A percentile compares a stretch with the other conserved stretches of the same genome.
phyloP scores from a whole-genome alignment of 2,113 vertebrate genomes.

The Brachirus orientalis region DNA sequence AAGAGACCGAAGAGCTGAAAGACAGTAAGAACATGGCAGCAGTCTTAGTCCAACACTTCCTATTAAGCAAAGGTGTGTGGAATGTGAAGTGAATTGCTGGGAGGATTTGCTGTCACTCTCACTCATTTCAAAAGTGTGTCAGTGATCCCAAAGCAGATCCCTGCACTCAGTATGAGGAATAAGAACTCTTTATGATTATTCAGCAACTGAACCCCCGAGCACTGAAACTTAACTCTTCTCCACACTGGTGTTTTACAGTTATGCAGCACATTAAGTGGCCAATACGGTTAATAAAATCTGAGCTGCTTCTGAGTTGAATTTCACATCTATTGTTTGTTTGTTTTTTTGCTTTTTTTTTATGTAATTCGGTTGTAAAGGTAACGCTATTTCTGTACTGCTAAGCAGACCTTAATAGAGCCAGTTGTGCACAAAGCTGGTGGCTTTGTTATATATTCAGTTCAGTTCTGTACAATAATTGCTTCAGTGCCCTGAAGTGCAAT shows the following conservation, averaged over 20 bases:
- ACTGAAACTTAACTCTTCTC: neutral
- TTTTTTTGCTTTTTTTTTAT: constrained; percentile 18
- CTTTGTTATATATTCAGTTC: neutral
- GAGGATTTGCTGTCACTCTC: constrained; percentile 66
- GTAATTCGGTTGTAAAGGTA: constrained; percentile 41
- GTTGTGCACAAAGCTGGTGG: neutral
- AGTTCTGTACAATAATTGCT: too few species aligned
- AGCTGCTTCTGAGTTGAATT: constrained; percentile 13
- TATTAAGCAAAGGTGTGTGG: constrained; percentile 53
- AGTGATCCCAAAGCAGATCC: constrained; percentile 48
- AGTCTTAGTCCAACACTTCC: constrained; percentile 51
- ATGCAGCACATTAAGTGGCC: constrained; percentile 8
- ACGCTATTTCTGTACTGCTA: constrained; percentile 23
- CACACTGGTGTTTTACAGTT: neutral
- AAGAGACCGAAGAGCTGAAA: constrained; percentile 23
- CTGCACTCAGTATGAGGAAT: constrained; percentile 30
- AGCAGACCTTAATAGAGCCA: constrained; percentile 16
- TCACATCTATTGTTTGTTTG: constrained; percentile 4
- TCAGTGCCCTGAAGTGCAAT: too few species aligned
- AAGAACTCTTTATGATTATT: constrained; percentile 34
- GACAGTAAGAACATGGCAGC: constrained; percentile 42
- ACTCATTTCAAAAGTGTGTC: constrained; percentile 62
- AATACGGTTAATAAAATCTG: constrained; percentile 28
- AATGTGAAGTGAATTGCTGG: constrained; percentile 57
- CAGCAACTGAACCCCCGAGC: constrained; percentile 34